Conservation (phyloP, 64 coral and sea anemone genomes). For the Pachyseris speciosa region DNA sequence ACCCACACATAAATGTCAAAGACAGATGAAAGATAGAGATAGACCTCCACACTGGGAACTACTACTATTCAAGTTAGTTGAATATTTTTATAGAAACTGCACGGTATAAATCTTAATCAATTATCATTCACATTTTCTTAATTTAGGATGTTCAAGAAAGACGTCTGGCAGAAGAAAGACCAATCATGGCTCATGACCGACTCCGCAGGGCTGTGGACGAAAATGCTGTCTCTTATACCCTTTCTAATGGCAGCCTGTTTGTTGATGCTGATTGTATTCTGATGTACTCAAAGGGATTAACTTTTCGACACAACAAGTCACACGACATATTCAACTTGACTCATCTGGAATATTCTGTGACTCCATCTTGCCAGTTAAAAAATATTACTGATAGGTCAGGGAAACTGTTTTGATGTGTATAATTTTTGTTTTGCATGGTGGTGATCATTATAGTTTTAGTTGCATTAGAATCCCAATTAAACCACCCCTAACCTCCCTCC, state of each 20-base stretch:
- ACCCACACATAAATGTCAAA: too few relatives aligned
- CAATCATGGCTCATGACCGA: conserved; percentile 62
- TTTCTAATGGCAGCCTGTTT: conserved; percentile 50
- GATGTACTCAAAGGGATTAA: conserved; percentile 12
- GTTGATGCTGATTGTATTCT: conserved; percentile 30
- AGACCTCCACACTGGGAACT: too few relatives aligned
- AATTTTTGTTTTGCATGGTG: too few relatives aligned
- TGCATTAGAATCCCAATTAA: too few relatives aligned
- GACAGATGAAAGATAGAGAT: too few relatives aligned
- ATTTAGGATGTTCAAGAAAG: conserved; percentile 46
- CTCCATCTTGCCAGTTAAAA: background rate
- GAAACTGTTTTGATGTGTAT: too few relatives aligned
- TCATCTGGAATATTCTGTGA: background rate
- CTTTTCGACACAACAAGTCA: background rate
- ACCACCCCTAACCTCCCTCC: too few relatives aligned
- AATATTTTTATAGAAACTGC: too few relatives aligned
- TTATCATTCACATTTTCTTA: background rate
- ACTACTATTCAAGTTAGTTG: too few relatives aligned
- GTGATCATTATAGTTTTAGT: too few relatives aligned
- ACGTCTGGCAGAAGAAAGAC: background rate
- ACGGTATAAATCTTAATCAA: background rate
- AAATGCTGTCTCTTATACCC: background rate
- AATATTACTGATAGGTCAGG: background rate
- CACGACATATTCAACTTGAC: conserved; percentile 16
- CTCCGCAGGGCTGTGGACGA: conserved; percentile 16